These are phyloP conservation scores for Notiomystis cincta DNA, from an alignment of 2,113 vertebrate genomes.

Conservation along the genomic window DNA sequence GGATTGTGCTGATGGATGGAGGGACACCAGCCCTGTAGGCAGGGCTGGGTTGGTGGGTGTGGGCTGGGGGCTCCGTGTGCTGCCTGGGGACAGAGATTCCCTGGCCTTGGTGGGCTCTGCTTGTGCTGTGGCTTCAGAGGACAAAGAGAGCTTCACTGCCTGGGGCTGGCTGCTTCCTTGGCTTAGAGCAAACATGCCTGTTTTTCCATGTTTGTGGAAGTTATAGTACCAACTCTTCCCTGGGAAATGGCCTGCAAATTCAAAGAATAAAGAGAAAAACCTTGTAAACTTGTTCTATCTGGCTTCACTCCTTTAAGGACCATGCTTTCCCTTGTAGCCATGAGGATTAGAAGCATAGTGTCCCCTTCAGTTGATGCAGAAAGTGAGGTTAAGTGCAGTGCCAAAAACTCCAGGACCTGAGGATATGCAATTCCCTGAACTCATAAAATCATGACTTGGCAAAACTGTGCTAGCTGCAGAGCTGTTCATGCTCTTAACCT, in stretches of 20 bases:
- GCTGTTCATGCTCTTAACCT: constrained; percentile 18
- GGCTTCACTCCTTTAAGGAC: not conserved
- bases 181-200: not conserved
- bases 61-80: not conserved
- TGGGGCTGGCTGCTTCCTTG: not conserved
- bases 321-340: not conserved
- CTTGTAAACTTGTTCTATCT: not conserved
- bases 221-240: not conserved
- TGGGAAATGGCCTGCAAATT: not conserved
- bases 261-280: not conserved
- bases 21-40: not conserved
- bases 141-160: too few species aligned
- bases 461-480: not conserved
- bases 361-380: not conserved
- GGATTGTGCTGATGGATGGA: not conserved
- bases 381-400: not conserved
- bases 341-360: not conserved
- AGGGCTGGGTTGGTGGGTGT: not conserved
- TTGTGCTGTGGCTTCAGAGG: not conserved
- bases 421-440: not conserved
- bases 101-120: not conserved
- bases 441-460: constrained; percentile 35
- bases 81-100: too few species aligned
- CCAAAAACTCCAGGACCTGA: not conserved
- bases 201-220: not conserved